Conservation (phyloP, 2,797 vertebrate species). For the Naso thynnoides region DNA sequence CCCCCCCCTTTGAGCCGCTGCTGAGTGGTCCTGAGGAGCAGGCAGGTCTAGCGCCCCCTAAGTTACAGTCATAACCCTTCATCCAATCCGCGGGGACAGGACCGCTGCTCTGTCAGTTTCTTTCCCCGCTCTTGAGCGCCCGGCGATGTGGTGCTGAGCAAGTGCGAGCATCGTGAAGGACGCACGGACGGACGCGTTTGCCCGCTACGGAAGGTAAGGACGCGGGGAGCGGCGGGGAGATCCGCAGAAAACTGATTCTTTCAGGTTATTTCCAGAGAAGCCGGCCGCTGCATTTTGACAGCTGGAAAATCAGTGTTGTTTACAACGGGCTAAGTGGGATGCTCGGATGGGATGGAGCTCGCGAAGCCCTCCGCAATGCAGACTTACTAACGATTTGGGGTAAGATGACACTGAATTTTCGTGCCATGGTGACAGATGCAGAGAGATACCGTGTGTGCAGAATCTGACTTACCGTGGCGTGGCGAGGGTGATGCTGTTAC, state of each 20-base stretch:
- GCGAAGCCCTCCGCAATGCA: conserved; percentile 80
- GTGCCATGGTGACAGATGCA: conserved; percentile 1
- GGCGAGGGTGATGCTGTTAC: conserved; percentile 47
- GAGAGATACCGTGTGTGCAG: conserved; percentile 16
- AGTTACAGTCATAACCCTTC: conserved; percentile 60
- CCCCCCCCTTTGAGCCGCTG: background rate
- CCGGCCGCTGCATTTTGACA: conserved; percentile 62
- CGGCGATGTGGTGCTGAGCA: conserved; percentile 80
- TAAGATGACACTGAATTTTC: background rate
- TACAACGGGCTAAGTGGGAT: conserved; percentile 63
- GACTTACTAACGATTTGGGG: conserved; percentile 43
- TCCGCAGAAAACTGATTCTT: background rate
- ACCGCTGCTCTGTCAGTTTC: conserved; percentile 69
- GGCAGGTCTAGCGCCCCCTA: conserved; percentile 71
- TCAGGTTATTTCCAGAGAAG: conserved; percentile 27
- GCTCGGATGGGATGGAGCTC: conserved; percentile 38
- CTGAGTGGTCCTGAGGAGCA: conserved; percentile 21
- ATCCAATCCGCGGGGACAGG: conserved; percentile 69
- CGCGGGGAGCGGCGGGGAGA: background rate
- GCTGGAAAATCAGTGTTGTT: conserved; percentile 71
- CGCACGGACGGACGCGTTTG: conserved; percentile 59
- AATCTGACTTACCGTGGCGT: conserved; percentile 28
- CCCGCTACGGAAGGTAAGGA: conserved; percentile 79
- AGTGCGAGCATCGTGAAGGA: conserved; percentile 78
- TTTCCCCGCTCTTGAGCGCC: conserved; percentile 67